Conservation (phyloP, 64 coral and sea anemone species). For the Cladopsammia gracilis region DNA sequence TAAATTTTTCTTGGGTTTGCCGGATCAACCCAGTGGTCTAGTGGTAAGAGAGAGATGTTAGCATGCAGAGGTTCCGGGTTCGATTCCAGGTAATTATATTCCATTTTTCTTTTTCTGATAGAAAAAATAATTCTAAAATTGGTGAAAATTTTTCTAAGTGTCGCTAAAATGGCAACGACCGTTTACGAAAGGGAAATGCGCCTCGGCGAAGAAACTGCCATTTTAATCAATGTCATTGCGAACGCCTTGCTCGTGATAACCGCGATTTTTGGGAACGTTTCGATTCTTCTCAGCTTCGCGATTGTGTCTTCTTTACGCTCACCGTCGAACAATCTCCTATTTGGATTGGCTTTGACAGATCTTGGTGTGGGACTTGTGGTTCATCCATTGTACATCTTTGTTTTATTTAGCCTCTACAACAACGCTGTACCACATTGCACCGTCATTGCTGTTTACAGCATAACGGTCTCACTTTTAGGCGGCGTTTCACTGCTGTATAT, state of each 20-base stretch:
- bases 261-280: constrained; percentile 1
- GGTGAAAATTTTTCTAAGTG: too few species aligned
- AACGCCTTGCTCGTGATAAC: constrained; percentile 3
- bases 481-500: not conserved
- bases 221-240: not conserved
- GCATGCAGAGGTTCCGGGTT: too few species aligned
- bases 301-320: not conserved
- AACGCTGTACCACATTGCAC: not conserved
- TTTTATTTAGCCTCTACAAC: not conserved
- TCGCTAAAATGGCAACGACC: too few species aligned
- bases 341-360: constrained; percentile 32
- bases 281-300: constrained; percentile 14
- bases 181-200: too few species aligned
- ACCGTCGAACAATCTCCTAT: not conserved
- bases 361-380: constrained; percentile 6
- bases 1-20: too few species aligned
- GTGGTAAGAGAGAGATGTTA: too few species aligned
- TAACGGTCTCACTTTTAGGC: not conserved
- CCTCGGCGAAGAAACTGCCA: not conserved
- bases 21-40: too few species aligned
- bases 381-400: constrained; percentile 16
- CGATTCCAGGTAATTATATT: too few species aligned
- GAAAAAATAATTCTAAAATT: too few species aligned
- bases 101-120: too few species aligned
- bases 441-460: not conserved